Evolutionary conservation across 2,797 vertebrate species (phyloP).

Genomic region (Brachyrhaphis roseni): DNA sequence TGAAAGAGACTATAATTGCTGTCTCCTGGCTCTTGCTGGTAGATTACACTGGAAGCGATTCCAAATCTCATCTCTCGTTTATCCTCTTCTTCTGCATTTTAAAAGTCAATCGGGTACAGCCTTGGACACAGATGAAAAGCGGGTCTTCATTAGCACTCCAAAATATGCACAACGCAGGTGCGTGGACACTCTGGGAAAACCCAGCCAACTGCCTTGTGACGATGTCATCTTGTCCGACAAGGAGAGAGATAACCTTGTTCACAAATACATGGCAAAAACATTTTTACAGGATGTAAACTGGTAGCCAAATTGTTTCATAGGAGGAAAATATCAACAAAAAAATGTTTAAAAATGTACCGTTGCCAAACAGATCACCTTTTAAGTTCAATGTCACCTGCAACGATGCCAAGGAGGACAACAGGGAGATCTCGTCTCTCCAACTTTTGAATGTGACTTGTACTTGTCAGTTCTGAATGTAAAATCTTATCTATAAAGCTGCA

Average conservation of each 20-base stretch:
- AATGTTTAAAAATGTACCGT: not conserved
- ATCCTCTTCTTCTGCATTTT: slow-evolving; percentile 55
- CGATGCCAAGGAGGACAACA: slow-evolving; percentile 33
- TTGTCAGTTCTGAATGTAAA: slow-evolving; percentile 52
- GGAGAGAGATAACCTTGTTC: slow-evolving; percentile 33
- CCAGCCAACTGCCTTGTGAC: slow-evolving; percentile 43
- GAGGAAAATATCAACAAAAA: not conserved
- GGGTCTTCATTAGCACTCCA: slow-evolving; percentile 45
- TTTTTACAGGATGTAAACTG: slow-evolving; percentile 15
- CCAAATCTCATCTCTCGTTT: slow-evolving; percentile 66
- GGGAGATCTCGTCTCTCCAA: slow-evolving; percentile 9
- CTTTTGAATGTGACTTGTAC: slow-evolving; percentile 15
- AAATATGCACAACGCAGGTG: slow-evolving; percentile 4
- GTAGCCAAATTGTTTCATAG: slow-evolving; percentile 16
- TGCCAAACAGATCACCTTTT: slow-evolving; percentile 24
- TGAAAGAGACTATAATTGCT: not conserved
- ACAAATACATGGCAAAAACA: not conserved
- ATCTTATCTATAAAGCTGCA: slow-evolving; percentile 41
- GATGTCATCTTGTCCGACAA: slow-evolving; percentile 20
- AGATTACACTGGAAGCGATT: slow-evolving; percentile 69
- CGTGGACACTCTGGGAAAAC: not conserved
- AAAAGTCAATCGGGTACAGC: slow-evolving; percentile 49
- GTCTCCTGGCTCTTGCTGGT: slow-evolving; percentile 42
- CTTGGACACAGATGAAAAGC: slow-evolving; percentile 63
- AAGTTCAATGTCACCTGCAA: slow-evolving; percentile 31